Conservation (phyloP, 2,113 vertebrate species). For the Taxidea taxus region DNA sequence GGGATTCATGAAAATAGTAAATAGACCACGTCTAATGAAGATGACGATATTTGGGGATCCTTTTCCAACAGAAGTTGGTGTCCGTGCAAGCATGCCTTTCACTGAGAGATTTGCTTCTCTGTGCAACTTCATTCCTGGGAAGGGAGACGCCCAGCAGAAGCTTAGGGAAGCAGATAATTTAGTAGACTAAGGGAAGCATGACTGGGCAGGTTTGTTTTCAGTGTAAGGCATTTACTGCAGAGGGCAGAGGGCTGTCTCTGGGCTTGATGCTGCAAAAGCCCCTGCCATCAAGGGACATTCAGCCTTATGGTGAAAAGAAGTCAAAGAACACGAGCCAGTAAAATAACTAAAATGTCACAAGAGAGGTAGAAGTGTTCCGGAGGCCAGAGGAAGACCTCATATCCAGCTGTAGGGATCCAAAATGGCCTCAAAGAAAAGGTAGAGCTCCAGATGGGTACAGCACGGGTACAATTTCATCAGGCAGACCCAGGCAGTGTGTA, state of each 20-base stretch:
- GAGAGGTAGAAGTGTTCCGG: neutral
- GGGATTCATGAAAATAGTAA: neutral
- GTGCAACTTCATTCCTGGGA: neutral
- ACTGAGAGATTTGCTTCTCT: neutral
- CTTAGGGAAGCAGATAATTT: neutral
- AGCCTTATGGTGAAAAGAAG: neutral
- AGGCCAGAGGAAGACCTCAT: neutral
- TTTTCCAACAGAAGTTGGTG: neutral
- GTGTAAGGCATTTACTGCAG: neutral
- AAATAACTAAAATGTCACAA: neutral
- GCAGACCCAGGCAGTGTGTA: neutral
- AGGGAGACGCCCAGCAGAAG: neutral
- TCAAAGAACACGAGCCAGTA: neutral
- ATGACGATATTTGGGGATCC: neutral
- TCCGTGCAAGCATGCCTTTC: neutral
- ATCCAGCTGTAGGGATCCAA: neutral
- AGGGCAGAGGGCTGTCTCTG: neutral
- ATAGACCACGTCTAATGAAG: neutral
- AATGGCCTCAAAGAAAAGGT: neutral
- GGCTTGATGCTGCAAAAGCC: neutral
- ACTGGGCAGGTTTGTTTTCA: neutral
- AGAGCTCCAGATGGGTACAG: neutral
- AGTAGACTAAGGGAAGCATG: neutral
- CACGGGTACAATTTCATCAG: neutral
- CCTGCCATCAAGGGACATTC: neutral